Conservation (phyloP, 2,113 vertebrate genomes). For the Daubentonia madagascariensis region DNA sequence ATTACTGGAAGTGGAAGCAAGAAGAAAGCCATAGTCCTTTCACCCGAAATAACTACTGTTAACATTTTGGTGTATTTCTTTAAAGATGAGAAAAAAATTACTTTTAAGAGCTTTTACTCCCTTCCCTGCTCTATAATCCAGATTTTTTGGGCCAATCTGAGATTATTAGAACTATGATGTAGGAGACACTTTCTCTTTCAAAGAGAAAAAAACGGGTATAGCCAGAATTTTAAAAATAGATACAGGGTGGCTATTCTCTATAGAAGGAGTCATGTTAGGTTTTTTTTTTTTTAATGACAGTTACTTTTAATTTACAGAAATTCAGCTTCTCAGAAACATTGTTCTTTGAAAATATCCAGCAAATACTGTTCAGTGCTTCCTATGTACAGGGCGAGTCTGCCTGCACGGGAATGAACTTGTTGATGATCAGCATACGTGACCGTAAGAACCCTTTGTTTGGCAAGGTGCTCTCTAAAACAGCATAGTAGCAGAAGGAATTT, state of each 20-base stretch:
- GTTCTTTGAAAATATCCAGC: neutral
- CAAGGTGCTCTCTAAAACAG: neutral
- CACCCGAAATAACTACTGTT: neutral
- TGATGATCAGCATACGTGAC: neutral
- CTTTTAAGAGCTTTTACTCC: neutral
- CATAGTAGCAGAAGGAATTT: neutral
- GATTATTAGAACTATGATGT: neutral
- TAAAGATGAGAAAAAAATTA: neutral
- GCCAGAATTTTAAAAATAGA: neutral
- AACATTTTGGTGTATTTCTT: neutral
- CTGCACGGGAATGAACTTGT: neutral
- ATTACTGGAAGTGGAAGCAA: neutral
- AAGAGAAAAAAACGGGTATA: neutral
- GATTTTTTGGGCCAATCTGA: slow-evolving; percentile 4
- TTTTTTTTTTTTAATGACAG: neutral
- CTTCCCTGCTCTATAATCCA: neutral
- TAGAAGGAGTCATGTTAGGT: neutral
- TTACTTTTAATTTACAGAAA: neutral
- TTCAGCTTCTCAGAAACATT: neutral
- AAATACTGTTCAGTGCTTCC: neutral
- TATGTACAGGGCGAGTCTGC: neutral
- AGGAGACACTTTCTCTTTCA: neutral
- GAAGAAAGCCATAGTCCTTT: neutral
- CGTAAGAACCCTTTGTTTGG: neutral
- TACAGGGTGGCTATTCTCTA: neutral